These are phyloP conservation scores for Caerostris extrusa DNA, from an alignment of 1,140 invertebrate species.

Conservation along the genomic window DNA sequence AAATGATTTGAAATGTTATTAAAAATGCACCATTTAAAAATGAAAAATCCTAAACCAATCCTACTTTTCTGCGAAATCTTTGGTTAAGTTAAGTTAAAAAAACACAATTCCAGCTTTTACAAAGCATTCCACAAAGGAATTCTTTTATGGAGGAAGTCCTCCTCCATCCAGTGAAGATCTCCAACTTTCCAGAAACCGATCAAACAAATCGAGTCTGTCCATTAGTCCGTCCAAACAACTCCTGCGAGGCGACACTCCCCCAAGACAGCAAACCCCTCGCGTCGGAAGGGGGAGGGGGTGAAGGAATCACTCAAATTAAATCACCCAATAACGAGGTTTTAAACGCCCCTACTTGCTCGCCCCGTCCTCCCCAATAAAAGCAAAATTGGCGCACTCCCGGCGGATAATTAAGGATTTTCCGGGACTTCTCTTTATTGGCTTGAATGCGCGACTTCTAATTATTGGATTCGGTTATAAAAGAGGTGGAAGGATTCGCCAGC, in stretches of 20 bases:
- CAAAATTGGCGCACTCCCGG: not conserved
- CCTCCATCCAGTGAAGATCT: no score
- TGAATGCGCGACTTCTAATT: not conserved
- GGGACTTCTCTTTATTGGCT: not conserved
- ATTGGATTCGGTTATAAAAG: not conserved
- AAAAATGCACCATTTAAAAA: no score
- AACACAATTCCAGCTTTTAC: no score
- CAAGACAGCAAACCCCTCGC: not conserved
- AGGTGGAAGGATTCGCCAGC: not conserved
- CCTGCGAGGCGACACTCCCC: not conserved
- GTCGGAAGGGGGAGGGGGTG: no score
- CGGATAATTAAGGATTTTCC: not conserved
- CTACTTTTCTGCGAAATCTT: no score
- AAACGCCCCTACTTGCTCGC: not conserved
- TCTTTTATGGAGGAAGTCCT: no score
- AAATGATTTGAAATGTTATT: no score
- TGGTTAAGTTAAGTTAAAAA: no score
- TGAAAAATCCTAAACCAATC: no score
- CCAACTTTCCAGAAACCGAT: not conserved
- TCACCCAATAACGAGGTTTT: slow-evolving; percentile 23
- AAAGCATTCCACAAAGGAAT: no score
- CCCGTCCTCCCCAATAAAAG: no score
- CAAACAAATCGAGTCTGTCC: not conserved
- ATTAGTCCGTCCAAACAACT: no score
- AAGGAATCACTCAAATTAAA: slow-evolving; percentile 11